phyloP scores from a whole-genome alignment of 2,888 invertebrate genomes.

The Mythimna impura region DNA sequence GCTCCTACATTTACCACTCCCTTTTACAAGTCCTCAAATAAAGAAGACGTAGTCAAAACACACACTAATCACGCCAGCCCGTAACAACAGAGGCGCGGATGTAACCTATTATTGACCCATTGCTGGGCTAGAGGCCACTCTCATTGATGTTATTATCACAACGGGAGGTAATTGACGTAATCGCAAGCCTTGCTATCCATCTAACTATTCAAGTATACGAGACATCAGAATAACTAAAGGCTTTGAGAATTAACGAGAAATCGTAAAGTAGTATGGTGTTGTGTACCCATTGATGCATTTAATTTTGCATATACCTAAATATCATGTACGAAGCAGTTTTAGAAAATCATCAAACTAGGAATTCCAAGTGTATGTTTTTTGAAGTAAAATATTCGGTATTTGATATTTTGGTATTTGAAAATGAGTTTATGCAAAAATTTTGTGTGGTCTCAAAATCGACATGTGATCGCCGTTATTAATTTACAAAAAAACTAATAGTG shows the following conservation, averaged over 20 bases:
- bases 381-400: too few relatives aligned
- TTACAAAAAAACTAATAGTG: too few relatives aligned
- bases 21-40: conserved; percentile 34
- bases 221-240: conserved; percentile 57
- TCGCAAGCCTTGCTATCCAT: conserved; percentile 60
- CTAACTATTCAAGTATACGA: conserved; percentile 61
- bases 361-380: too few relatives aligned
- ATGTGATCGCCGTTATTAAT: too few relatives aligned
- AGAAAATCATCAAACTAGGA: neutral
- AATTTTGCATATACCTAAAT: neutral
- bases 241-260: conserved; percentile 27
- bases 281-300: neutral
- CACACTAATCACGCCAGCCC: conserved; percentile 35
- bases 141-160: conserved; percentile 69
- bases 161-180: conserved; percentile 72
- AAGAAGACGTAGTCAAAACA: conserved; percentile 43
- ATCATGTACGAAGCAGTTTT: neutral
- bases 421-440: too few relatives aligned
- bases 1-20: too few relatives aligned
- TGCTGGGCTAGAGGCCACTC: conserved; percentile 65
- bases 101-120: conserved; percentile 66
- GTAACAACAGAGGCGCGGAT: conserved; percentile 54
- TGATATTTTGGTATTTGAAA: too few relatives aligned
- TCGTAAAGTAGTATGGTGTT: conserved; percentile 13
- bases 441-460: too few relatives aligned